phyloP scores from a whole-genome alignment of 2,113 vertebrate genomes.

The Hemicordylus capensis region DNA sequence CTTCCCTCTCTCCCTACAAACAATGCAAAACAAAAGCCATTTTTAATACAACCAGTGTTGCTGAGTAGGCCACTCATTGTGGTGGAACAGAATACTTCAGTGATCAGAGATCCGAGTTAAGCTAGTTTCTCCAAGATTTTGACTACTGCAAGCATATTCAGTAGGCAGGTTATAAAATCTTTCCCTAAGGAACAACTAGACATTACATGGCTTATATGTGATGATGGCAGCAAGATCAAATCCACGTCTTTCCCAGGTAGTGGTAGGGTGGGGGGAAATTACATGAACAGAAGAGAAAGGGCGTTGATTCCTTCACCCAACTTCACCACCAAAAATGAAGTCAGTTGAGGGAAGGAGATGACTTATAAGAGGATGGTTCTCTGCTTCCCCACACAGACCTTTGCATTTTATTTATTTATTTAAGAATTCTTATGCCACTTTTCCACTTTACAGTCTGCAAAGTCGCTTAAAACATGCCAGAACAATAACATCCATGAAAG shows the following conservation, averaged over 20 bases:
- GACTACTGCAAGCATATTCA: conserved; percentile 67
- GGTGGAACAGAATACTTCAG: conserved; percentile 68
- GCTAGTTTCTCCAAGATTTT: conserved; percentile 65
- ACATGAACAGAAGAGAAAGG: neutral
- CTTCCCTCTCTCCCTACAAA: neutral
- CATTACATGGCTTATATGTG: neutral
- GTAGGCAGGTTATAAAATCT: conserved; percentile 65
- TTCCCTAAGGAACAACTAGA: conserved; percentile 49
- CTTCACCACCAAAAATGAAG: too few relatives aligned
- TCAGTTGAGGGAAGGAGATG: too few relatives aligned
- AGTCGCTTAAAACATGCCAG: too few relatives aligned
- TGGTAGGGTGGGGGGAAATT: neutral
- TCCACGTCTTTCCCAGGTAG: neutral
- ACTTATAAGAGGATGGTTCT: too few relatives aligned
- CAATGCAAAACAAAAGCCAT: conserved; percentile 47
- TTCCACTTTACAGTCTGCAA: too few relatives aligned
- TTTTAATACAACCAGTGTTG: conserved; percentile 60
- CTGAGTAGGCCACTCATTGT: conserved; percentile 65
- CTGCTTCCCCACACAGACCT: too few relatives aligned
- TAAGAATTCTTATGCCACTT: too few relatives aligned
- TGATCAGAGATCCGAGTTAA: conserved; percentile 74
- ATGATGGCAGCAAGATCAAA: neutral
- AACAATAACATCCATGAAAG: too few relatives aligned
- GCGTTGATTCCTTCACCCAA: too few relatives aligned
- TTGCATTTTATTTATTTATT: too few relatives aligned